A percentile compares a stretch with the other conserved stretches of the same genome.
Evolutionary conservation across 2,113 vertebrate genomes (phyloP).

Genomic region (Tetrao urogallus): DNA sequence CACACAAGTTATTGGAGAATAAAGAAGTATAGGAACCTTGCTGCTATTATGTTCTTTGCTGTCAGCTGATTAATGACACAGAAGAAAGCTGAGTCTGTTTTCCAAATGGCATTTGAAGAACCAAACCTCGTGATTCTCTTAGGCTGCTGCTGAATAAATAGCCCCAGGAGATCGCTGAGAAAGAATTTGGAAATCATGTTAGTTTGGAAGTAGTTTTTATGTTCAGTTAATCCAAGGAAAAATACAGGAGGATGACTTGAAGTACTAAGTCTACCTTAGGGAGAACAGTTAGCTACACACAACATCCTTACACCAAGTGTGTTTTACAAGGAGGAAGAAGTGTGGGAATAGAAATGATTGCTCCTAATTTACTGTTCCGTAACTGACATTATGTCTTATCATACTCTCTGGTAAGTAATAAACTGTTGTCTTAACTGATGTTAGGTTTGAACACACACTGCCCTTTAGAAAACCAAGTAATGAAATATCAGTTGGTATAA

Average conservation of each 20-base stretch:
- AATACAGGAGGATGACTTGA: background rate
- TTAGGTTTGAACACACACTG: background rate
- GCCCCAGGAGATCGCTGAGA: background rate
- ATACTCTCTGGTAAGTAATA: background rate
- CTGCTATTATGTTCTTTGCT: background rate
- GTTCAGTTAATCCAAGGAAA: background rate
- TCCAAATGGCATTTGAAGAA: background rate
- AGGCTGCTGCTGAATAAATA: background rate
- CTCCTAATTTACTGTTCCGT: background rate
- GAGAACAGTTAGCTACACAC: background rate
- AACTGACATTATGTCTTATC: background rate
- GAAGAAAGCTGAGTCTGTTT: background rate
- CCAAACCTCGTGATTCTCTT: background rate
- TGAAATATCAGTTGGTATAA: background rate
- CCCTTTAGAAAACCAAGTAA: background rate
- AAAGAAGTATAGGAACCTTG: background rate
- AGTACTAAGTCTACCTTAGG: fast-evolving
- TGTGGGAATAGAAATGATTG: background rate
- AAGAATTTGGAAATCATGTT: background rate
- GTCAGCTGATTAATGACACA: background rate
- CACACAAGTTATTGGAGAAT: background rate
- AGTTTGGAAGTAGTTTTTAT: background rate
- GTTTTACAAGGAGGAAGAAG: background rate
- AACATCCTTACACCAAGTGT: background rate
- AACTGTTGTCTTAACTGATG: background rate